Evolutionary conservation across 2,797 vertebrate species (phyloP).

Genomic region (Sebastes dallii): DNA sequence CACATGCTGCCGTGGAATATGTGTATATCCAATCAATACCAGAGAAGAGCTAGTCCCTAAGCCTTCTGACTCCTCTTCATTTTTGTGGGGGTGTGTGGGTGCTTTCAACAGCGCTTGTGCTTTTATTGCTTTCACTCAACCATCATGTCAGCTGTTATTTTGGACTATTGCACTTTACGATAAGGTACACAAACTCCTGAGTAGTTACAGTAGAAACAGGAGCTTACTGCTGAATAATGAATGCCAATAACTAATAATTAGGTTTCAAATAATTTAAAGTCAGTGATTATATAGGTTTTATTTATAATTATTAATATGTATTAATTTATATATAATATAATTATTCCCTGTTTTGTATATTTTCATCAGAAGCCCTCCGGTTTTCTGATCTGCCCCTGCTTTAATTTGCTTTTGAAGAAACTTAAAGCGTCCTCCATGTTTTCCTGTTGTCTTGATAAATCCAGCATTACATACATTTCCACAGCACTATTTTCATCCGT

Average conservation of each 20-base stretch:
- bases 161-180: slow-evolving; percentile 56
- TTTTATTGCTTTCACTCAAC: slow-evolving; percentile 69
- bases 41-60: slow-evolving; percentile 67
- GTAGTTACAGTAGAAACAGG: neutral
- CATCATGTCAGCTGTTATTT: slow-evolving; percentile 66
- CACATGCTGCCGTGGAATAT: slow-evolving; percentile 69
- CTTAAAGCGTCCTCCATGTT: neutral
- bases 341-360: neutral
- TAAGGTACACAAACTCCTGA: slow-evolving; percentile 25
- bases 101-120: slow-evolving; percentile 69
- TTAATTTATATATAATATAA: neutral
- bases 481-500: neutral
- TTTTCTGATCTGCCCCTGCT: neutral
- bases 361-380: neutral
- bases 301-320: neutral
- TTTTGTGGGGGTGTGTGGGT: slow-evolving; percentile 79
- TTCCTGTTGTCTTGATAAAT: neutral
- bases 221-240: neutral
- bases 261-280: neutral
- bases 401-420: neutral
- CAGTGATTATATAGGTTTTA: neutral
- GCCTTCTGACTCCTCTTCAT: slow-evolving; percentile 77
- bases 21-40: slow-evolving; percentile 77
- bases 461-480: neutral
- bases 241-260: neutral